Evolutionary conservation across 2,797 vertebrate genomes (phyloP), one percentile per base, ranked within the genome.

Genomic region (Ptychobarbus kaznakovi): DNA sequence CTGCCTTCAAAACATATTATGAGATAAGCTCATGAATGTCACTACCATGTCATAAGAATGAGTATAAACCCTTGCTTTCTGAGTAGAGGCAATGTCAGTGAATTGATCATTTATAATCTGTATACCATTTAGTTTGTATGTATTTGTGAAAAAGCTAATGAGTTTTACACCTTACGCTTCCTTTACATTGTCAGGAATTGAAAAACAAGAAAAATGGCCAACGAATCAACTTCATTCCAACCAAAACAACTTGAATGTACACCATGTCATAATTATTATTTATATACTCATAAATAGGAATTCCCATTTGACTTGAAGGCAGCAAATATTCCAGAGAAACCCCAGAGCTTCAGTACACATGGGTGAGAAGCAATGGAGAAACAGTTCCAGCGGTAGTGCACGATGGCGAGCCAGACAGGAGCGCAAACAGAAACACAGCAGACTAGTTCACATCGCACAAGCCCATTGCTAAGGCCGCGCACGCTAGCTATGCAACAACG

Each of bases 401-500:
- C 13, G 11, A 40, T 56, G 44, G 61, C 46, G 84, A 81, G 81
- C 44, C 87, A 83, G 73, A 85, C 70, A 82, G 4, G 16, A 79
- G 81, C 32, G 63, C 73, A 84, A 82, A 79, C 53, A 74, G 44
- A 44, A 80, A 46, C 74, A 74, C 79, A 87, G 89, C 88, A 90
- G 85, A 84, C 83, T 82, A 61, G 70, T 80, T 61, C 22, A 61
- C 65, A 79, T 46, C 35, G 56, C 42, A 86, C 61, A 82, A 72
- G 40, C 74, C 78, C 81, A 32, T 73, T 35, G 53, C 68, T 15
- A 51, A 79, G 65, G 84, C 49, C 22, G 84, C 49, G 11, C 49
- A 40, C 40, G 61, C 73, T 75, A 86, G 87, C 89, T 91, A 90
- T 85, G 90, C 28, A 89, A 91, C 87, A 81, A 85, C 15, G 81